A percentile compares a stretch with the other conserved stretches of the same genome.
phyloP scores from a whole-genome alignment of 2,113 vertebrate genomes.

The Indri indri region DNA sequence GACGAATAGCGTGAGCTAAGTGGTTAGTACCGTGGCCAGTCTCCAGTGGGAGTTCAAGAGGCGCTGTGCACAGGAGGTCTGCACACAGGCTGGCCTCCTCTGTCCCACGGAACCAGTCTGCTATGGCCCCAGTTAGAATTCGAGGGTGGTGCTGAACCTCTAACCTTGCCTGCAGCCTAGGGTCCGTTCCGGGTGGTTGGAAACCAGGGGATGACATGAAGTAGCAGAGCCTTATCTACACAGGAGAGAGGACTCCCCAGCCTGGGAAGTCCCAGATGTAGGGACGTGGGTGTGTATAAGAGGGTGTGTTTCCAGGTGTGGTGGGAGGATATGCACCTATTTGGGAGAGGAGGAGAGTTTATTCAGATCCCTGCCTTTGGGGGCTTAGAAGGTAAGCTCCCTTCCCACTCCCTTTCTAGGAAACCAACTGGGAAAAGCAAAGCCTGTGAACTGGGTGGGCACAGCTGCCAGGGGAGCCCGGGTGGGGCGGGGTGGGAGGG shows the following conservation, averaged over 20 bases:
- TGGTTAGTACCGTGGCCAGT: not conserved
- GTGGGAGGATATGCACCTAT: not conserved
- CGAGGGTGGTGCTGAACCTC: not conserved
- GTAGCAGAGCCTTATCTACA: not conserved
- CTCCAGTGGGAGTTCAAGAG: not conserved
- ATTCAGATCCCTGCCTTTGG: not conserved
- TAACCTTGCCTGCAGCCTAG: not conserved
- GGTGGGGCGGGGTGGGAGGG: not conserved
- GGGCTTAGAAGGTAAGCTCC: not conserved
- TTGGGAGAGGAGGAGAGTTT: not conserved
- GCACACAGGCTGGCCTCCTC: too few relatives aligned
- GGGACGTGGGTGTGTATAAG: not conserved
- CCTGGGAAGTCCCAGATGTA: not conserved
- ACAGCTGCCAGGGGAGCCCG: conserved; percentile 46
- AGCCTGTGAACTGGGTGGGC: conserved; percentile 6
- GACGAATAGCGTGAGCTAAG: not conserved
- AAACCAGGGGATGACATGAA: not conserved
- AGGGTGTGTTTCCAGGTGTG: not conserved
- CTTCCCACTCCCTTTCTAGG: conserved; percentile 62
- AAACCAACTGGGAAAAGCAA: conserved; percentile 49
- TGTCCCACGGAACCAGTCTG: not conserved
- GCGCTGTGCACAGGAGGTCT: not conserved
- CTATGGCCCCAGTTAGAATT: not conserved
- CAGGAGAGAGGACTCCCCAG: not conserved
- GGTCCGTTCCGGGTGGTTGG: not conserved